Conservation (phyloP, 2,113 vertebrate genomes). For the Peromyscus polionotus region DNA sequence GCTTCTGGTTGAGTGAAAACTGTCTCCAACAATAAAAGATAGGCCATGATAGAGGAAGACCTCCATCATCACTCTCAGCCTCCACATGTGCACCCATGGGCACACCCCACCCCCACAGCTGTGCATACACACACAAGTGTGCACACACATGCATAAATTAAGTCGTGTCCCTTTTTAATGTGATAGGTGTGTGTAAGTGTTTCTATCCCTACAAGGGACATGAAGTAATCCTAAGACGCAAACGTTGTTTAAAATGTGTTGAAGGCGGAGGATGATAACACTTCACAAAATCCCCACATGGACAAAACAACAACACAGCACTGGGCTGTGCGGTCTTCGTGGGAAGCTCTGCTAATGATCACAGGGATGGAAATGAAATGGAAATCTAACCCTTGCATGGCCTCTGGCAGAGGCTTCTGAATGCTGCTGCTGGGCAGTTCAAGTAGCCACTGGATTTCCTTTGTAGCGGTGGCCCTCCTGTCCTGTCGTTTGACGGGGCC, state of each 20-base stretch:
- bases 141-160: neutral
- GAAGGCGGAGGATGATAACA: neutral
- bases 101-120: neutral
- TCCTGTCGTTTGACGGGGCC: slow-evolving; percentile 10
- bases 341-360: slow-evolving; percentile 30
- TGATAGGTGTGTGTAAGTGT: neutral
- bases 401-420: slow-evolving; percentile 35
- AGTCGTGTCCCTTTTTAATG: neutral
- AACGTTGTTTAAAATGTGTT: slow-evolving; percentile 39
- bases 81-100: neutral
- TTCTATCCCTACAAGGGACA: neutral
- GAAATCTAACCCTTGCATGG: neutral
- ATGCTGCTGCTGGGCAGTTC: neutral
- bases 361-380: neutral
- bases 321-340: neutral
- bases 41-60: too few species aligned
- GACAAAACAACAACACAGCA: neutral
- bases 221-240: neutral
- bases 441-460: slow-evolving; percentile 8
- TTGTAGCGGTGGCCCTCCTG: neutral
- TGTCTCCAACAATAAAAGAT: neutral
- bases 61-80: too few species aligned
- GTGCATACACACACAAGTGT: too few species aligned
- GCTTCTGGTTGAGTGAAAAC: neutral
- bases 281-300: neutral